Conservation (phyloP, 2,888 invertebrate genomes). For the Gandaritis pyraliata region DNA sequence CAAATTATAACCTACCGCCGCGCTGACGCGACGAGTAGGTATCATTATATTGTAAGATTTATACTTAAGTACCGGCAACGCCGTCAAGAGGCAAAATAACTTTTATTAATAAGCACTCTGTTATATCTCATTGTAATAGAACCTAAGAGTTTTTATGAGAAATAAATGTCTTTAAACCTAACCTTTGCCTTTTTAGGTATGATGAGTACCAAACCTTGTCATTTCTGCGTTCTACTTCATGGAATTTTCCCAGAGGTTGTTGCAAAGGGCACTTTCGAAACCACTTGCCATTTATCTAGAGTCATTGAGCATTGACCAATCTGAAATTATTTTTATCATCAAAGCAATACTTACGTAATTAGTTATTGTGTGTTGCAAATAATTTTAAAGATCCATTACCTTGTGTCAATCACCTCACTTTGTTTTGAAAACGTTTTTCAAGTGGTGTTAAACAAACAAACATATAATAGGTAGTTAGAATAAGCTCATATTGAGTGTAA, state of each 20-base stretch:
- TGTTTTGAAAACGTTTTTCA: not conserved
- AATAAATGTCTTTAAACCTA: no score
- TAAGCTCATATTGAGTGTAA: no score
- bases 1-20: no score
- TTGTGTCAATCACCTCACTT: not conserved
- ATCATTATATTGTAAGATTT: no score
- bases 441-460: no score
- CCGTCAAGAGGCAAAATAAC: no score
- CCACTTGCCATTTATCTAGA: constrained; percentile 23
- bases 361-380: constrained; percentile 1
- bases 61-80: no score
- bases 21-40: no score
- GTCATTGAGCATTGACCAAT: constrained; percentile 31
- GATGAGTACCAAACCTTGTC: not conserved
- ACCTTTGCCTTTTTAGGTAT: not conserved
- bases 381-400: not conserved
- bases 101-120: no score
- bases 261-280: constrained; percentile 31
- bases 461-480: no score
- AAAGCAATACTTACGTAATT: constrained; percentile 1
- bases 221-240: constrained; percentile 1
- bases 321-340: constrained; percentile 10
- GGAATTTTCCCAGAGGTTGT: constrained; percentile 17
- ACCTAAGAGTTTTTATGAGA: no score
- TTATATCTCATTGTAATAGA: no score